Evolutionary conservation across 2,113 vertebrate species (phyloP).

Genomic region (Solenodon paradoxus): DNA sequence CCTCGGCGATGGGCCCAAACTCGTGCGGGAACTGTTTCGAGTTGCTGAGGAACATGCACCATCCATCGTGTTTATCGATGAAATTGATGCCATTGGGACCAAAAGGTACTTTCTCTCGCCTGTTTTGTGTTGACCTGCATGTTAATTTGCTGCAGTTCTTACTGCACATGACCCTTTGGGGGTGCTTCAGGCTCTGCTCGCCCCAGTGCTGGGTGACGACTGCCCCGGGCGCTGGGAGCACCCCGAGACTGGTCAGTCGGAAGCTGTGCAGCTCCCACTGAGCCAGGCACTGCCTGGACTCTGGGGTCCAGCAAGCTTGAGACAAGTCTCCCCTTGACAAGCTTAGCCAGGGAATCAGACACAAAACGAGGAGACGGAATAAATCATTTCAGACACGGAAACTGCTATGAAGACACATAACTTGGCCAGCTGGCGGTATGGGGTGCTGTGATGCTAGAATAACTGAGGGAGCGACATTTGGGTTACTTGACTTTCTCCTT

Average conservation of each 20-base stretch:
- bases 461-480: background rate
- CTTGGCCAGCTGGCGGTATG: background rate
- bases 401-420: background rate
- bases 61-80: constrained; percentile 98
- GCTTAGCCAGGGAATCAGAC: background rate
- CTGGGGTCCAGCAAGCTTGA: background rate
- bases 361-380: background rate
- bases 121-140: fast-evolving
- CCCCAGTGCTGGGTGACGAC: background rate
- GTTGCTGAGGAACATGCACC: constrained; percentile 97
- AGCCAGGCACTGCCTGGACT: background rate
- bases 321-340: background rate
- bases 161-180: fast-evolving
- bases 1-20: constrained; percentile 95
- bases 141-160: background rate
- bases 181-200: no score
- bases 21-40: constrained; percentile 95
- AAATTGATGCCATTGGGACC: constrained; percentile 97
- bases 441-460: background rate
- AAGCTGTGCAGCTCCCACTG: fast-evolving
- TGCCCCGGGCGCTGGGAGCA: background rate
- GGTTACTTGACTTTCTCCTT: no score
- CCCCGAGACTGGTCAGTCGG: background rate
- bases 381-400: background rate
- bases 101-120: constrained; percentile 87